Evolutionary conservation across 92 coral and sea anemone genomes (phyloP).

Genomic region (Siderastrea siderea): DNA sequence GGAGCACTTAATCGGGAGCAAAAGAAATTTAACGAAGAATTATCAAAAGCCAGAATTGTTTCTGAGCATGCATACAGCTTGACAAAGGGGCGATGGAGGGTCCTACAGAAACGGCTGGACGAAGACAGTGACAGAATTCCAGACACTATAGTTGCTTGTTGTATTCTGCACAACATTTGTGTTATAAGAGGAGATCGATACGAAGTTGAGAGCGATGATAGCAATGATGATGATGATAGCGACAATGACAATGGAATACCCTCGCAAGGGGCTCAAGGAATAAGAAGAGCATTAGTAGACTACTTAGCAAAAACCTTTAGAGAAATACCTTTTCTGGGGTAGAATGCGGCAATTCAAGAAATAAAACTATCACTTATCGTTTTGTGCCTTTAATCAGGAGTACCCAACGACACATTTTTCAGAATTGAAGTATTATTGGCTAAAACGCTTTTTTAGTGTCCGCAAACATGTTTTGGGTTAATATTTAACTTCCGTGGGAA

Average conservation of each 20-base stretch:
- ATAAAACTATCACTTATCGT: too few relatives aligned
- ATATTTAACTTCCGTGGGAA: too few relatives aligned
- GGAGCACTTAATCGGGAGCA: too few relatives aligned
- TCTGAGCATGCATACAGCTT: slow-evolving; percentile 57
- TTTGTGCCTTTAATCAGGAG: too few relatives aligned
- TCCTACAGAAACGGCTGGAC: slow-evolving; percentile 39
- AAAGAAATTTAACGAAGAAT: too few relatives aligned
- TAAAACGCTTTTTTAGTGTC: too few relatives aligned
- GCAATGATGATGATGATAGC: slow-evolving; percentile 13
- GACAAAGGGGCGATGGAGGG: slow-evolving; percentile 58
- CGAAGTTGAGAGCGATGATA: slow-evolving; percentile 19
- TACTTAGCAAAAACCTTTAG: slow-evolving; percentile 39
- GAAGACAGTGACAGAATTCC: slow-evolving; percentile 48
- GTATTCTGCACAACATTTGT: too few relatives aligned
- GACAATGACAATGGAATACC: slow-evolving; percentile 36
- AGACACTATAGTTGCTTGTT: too few relatives aligned
- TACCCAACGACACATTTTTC: too few relatives aligned
- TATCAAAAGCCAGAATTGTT: slow-evolving; percentile 57
- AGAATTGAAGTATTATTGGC: too few relatives aligned
- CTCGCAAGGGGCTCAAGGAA: slow-evolving; percentile 33
- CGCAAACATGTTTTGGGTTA: too few relatives aligned
- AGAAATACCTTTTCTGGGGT: background rate
- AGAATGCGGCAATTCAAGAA: too few relatives aligned
- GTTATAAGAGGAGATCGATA: slow-evolving; percentile 41
- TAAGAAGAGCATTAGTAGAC: slow-evolving; percentile 29